A percentile compares a stretch with the other conserved stretches of the same genome.
These are phyloP conservation scores for Tragelaphus strepsiceros DNA, from an alignment of 2,113 vertebrate species.

Conservation along the genomic window DNA sequence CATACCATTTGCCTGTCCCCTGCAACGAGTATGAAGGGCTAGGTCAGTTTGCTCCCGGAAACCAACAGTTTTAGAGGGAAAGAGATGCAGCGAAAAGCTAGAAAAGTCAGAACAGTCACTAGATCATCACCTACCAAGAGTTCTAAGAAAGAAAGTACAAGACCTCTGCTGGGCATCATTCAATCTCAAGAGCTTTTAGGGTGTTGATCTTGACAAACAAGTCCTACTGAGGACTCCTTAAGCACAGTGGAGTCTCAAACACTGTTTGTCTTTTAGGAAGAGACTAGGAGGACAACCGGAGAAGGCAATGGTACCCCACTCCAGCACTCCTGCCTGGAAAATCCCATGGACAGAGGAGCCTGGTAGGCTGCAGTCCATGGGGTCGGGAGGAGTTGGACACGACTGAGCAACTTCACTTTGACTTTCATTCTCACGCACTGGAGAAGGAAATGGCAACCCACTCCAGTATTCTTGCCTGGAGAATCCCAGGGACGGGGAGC, in stretches of 20 bases:
- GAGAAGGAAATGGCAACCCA: too few species aligned
- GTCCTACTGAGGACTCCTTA: neutral
- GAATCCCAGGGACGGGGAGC: too few species aligned
- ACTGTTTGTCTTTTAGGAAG: neutral
- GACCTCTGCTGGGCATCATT: neutral
- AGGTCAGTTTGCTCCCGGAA: neutral
- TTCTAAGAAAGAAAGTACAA: neutral
- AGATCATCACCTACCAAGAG: neutral
- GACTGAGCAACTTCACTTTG: too few species aligned
- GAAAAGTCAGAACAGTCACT: neutral
- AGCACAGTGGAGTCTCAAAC: neutral
- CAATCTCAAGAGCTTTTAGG: neutral
- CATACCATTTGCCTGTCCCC: constrained; percentile 98
- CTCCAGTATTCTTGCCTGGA: too few species aligned
- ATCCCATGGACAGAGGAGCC: too few species aligned
- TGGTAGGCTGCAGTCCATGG: too few species aligned
- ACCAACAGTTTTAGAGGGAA: neutral
- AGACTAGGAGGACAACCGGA: neutral
- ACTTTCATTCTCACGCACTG: too few species aligned
- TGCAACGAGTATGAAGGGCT: constrained; percentile 59
- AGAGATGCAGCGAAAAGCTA: neutral
- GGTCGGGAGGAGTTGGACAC: too few species aligned
- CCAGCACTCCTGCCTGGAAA: too few species aligned
- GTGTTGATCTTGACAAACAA: neutral
- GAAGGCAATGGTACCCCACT: too few species aligned